These are phyloP conservation scores for Limosa lapponica DNA, from an alignment of 2,797 vertebrate species.

Conservation along the genomic window DNA sequence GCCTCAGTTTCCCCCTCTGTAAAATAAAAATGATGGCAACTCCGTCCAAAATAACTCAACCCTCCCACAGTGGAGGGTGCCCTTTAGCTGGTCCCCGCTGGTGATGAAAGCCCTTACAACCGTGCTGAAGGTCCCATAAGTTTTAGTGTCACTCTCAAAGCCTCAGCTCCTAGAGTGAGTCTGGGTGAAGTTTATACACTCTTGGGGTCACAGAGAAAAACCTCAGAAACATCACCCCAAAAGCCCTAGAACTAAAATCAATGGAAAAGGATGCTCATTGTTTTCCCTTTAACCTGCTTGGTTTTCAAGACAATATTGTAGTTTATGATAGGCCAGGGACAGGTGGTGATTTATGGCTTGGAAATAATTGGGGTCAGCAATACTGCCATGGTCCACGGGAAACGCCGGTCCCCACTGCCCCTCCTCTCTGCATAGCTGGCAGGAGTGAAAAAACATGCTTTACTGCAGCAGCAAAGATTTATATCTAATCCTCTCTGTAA, in stretches of 20 bases:
- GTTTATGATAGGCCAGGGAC: neutral
- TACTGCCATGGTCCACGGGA: neutral
- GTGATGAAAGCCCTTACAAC: neutral
- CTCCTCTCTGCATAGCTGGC: neutral
- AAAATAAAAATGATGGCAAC: rapidly evolving
- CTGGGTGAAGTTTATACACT: neutral
- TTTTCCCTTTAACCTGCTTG: neutral
- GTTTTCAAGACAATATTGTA: neutral
- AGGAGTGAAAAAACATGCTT: neutral
- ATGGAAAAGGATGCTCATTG: neutral
- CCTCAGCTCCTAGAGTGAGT: rapidly evolving
- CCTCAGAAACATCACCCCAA: neutral
- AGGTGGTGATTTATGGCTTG: neutral
- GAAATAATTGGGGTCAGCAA: slow-evolving; percentile 27
- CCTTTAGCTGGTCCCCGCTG: neutral
- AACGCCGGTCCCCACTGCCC: rapidly evolving
- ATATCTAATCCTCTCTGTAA: neutral
- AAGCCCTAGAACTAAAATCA: neutral
- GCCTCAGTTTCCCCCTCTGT: neutral
- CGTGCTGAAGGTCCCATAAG: rapidly evolving
- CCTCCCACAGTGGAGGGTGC: rapidly evolving
- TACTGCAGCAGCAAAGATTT: neutral
- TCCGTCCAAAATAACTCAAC: neutral
- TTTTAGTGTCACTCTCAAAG: neutral
- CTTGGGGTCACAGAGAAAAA: neutral